Conservation (phyloP, 2,888 invertebrate species). For the Tachina grossa region DNA sequence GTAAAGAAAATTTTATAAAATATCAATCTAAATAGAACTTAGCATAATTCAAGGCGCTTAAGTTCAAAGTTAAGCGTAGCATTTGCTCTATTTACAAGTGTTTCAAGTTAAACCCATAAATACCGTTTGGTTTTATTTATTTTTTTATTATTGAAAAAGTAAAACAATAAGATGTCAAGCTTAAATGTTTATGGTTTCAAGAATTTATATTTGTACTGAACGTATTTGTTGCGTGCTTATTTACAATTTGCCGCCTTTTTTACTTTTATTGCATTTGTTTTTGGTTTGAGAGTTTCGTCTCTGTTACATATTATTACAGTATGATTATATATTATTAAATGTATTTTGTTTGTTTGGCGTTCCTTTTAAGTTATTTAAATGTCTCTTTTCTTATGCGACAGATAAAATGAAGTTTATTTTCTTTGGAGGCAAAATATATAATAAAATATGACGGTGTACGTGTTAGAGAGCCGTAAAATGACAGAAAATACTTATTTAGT, state of each 20-base stretch:
- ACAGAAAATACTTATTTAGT: slow-evolving; percentile 23
- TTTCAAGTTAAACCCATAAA: slow-evolving; percentile 18
- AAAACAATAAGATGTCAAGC: slow-evolving; percentile 43
- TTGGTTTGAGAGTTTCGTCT: not conserved
- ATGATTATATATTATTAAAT: slow-evolving; percentile 37
- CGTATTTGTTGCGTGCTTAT: slow-evolving; percentile 56
- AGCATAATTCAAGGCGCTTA: not conserved
- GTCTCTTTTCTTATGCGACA: not conserved
- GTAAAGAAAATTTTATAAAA: no score
- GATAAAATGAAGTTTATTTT: not conserved
- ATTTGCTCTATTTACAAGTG: not conserved
- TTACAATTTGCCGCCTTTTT: slow-evolving; percentile 50
- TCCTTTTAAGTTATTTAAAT: not conserved
- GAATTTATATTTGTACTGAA: slow-evolving; percentile 11
- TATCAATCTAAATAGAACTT: not conserved
- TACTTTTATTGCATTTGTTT: slow-evolving; percentile 46
- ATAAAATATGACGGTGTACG: slow-evolving; percentile 27
- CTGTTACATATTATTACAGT: not conserved
- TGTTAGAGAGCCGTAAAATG: slow-evolving; percentile 35
- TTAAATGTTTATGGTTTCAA: slow-evolving; percentile 52
- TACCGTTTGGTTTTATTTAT: not conserved
- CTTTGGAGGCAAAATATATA: not conserved
- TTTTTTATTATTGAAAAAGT: not conserved
- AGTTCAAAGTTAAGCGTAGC: not conserved
- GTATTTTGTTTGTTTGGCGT: slow-evolving; percentile 7